A percentile compares a stretch with the other conserved stretches of the same genome.
Evolutionary conservation across 2,113 vertebrate species (phyloP).

Genomic region (Pygoscelis adeliae): DNA sequence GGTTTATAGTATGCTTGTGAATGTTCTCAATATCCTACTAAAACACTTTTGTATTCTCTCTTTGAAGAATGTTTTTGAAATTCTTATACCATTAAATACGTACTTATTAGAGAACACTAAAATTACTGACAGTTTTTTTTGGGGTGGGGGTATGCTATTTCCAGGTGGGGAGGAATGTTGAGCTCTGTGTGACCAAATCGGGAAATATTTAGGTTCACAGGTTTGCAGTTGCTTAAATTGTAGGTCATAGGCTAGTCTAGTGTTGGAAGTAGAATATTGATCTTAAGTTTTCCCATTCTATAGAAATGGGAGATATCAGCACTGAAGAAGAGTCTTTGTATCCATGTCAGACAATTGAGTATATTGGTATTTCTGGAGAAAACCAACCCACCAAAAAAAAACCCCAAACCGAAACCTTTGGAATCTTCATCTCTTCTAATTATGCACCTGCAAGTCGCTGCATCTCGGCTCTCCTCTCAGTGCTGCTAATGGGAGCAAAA

Average conservation of each 20-base stretch:
- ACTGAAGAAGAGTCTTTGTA: neutral
- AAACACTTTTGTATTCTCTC: neutral
- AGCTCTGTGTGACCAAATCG: neutral
- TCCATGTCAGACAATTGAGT: neutral
- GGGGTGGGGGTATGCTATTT: neutral
- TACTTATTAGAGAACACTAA: neutral
- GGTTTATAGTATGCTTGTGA: neutral
- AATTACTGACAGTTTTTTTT: neutral
- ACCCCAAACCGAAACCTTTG: neutral
- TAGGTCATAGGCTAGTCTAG: neutral
- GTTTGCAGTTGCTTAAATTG: neutral
- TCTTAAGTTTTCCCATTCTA: neutral
- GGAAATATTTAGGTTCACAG: neutral
- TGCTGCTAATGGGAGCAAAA: neutral
- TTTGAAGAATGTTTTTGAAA: slow-evolving; percentile 23
- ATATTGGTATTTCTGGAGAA: neutral
- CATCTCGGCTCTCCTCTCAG: neutral
- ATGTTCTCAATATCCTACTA: neutral
- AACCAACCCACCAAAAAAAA: neutral
- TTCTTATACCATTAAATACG: neutral
- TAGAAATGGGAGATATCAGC: neutral
- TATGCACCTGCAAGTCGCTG: neutral
- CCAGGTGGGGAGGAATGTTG: neutral
- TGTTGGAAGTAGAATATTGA: neutral
- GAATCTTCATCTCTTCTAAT: neutral